Base-by-base conservation (phyloP, 1,140 invertebrate genomes). In the Drosophila nigromelanica region DNA sequence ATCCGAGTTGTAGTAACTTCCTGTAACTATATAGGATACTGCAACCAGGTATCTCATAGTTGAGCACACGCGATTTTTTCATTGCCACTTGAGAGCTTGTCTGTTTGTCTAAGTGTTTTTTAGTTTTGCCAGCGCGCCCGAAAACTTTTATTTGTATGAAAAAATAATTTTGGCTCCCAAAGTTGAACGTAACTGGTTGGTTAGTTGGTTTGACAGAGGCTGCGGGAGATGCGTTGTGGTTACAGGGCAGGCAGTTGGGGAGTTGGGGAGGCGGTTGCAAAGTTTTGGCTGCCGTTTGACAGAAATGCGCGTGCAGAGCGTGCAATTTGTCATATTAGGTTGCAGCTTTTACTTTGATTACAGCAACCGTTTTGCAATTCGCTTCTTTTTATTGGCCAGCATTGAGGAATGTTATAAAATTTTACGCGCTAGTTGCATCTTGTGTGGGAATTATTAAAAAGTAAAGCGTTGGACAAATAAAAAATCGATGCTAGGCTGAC, bases 71-170 rank as follows among this genome's bases (percentile, higher is more conserved):
- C 33, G 11, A 18, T 15, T 10, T 15, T 18, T 18, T 4, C 6
- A 6, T 33, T 7, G 5, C 14, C 24, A 27, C 35, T 14, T 18
- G 18, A 58, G 58, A 35, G 30, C 45, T 58, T 10, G 21, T 7
- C 47, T 43, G 33, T 59, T 58, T 58, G 62, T 45, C 62, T 67
- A 59, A 50, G 43, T 35, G 21, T 50, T 69, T 45, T 54, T 52
- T 24, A 43, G 61, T 59, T 67, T 18, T 24, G 24, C 12, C 55
- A 37, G 27, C 58, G 59, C 64, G 66, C 15, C 55, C 40, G 35
- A 10, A 76, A 80, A 80, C 35, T 76, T 76, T 61, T 73, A 39
- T 73, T 50, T 64, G 47, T 24, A 72, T 52, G 47, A 48, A 76
- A 40, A 69, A 73, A 77, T 68, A 77, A 67, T 80, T 80, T 37